These are phyloP conservation scores for Drosophila rhopaloa DNA, from an alignment of 1,140 invertebrate genomes.

Conservation along the genomic window DNA sequence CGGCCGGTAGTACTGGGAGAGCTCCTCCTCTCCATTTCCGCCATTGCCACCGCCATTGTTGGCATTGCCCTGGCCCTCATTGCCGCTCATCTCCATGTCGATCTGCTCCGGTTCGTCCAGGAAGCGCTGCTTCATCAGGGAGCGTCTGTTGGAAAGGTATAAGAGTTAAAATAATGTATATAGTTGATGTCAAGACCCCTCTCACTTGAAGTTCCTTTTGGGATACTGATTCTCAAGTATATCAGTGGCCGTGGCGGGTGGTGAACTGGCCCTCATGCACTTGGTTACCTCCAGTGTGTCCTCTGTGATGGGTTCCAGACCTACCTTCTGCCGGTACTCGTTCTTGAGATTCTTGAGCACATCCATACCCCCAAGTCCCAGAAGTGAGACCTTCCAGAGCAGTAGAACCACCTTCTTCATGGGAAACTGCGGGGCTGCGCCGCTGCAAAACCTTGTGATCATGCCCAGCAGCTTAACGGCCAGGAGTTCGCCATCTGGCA, in stretches of 20 bases:
- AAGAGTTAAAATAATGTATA: neutral
- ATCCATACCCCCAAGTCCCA: conserved; percentile 95
- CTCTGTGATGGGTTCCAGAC: conserved; percentile 91
- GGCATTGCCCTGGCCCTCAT: conserved; percentile 60
- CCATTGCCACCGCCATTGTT: conserved; percentile 58
- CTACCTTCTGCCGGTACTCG: conserved; percentile 89
- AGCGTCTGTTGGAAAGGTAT: conserved; percentile 45
- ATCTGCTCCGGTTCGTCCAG: conserved; percentile 93
- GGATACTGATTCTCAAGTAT: conserved; percentile 95
- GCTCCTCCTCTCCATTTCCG: conserved; percentile 85
- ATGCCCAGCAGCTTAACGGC: conserved; percentile 95
- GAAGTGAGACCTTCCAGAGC: conserved; percentile 97
- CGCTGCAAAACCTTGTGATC: conserved; percentile 97
- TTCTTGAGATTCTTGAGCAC: conserved; percentile 91
- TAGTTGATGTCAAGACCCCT: neutral
- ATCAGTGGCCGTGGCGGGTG: conserved; percentile 96
- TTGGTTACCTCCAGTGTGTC: conserved; percentile 97
- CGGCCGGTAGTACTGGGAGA: conserved; percentile 85
- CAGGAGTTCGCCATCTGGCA: conserved; percentile 93
- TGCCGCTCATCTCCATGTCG: conserved; percentile 87
- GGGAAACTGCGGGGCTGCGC: conserved; percentile 97
- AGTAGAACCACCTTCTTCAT: conserved; percentile 99
- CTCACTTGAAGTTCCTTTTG: conserved; percentile 87
- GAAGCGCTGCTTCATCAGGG: conserved; percentile 93
- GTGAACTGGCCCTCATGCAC: conserved; percentile 97